Evolutionary conservation across 2,888 invertebrate species (phyloP).

Genomic region (Lepidocyrtinus sp.): DNA sequence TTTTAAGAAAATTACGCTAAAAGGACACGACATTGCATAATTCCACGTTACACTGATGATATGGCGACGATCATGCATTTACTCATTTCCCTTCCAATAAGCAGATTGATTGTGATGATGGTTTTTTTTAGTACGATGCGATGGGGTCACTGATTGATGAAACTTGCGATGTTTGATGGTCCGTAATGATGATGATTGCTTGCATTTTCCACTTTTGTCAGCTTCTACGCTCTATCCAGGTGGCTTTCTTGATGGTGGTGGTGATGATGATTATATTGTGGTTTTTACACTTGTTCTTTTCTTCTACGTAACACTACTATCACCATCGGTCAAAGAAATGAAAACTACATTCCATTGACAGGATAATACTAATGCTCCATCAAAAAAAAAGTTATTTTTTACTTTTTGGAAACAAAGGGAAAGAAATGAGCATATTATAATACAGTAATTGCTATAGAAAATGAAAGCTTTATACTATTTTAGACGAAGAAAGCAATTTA

Average conservation of each 20-base stretch:
- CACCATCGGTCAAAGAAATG: not conserved
- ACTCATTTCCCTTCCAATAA: too few species aligned
- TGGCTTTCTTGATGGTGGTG: conserved; percentile 19
- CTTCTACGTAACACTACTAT: not conserved
- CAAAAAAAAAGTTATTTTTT: not conserved
- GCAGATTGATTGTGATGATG: not conserved
- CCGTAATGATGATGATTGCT: conserved; percentile 9
- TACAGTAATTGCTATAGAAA: not conserved
- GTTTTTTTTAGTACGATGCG: conserved; percentile 13
- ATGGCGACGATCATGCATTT: too few species aligned
- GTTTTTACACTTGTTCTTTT: conserved; percentile 40
- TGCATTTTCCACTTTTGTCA: not conserved
- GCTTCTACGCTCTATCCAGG: not conserved
- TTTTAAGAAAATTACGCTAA: too few species aligned
- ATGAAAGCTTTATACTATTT: not conserved
- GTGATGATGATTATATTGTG: conserved; percentile 33
- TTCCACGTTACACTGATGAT: too few species aligned
- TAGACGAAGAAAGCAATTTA: not conserved
- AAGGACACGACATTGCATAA: too few species aligned
- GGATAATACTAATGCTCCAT: conserved; percentile 11
- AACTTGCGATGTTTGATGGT: not conserved
- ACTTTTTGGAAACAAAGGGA: not conserved
- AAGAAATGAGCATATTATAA: conserved; percentile 3
- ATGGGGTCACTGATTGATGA: conserved; percentile 20
- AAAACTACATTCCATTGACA: conserved; percentile 52